Conservation (phyloP, 1,140 invertebrate genomes). For the Pogonognathellus flavescens region DNA sequence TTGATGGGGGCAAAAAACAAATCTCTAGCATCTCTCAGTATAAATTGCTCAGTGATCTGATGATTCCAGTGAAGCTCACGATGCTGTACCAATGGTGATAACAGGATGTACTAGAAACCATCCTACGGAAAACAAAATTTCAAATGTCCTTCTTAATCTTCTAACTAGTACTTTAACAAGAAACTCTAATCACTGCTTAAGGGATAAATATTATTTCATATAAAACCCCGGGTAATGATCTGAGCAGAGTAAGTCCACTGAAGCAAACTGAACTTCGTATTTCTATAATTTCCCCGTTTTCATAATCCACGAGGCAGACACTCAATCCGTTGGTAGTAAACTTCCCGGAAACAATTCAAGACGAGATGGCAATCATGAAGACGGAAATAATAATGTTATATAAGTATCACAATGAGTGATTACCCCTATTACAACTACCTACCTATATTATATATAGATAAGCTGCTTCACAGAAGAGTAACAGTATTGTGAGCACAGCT, state of each 20-base stretch:
- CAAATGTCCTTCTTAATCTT: neutral
- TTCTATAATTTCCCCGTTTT: neutral
- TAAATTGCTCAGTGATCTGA: conserved; percentile 11
- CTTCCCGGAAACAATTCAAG: too few relatives aligned
- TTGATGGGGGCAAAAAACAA: neutral
- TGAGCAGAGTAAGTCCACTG: neutral
- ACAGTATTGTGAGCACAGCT: too few relatives aligned
- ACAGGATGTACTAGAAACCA: conserved; percentile 21
- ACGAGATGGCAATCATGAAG: too few relatives aligned
- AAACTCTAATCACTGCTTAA: conserved; percentile 28
- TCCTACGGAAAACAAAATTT: neutral
- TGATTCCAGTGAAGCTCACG: neutral
- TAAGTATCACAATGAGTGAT: too few relatives aligned
- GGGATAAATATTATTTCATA: conserved; percentile 34
- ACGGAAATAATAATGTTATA: too few relatives aligned
- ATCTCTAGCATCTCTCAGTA: conserved; percentile 7
- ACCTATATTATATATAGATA: neutral
- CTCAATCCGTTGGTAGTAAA: neutral
- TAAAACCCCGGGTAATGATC: conserved; percentile 7
- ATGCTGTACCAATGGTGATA: neutral
- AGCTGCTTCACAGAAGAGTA: too few relatives aligned
- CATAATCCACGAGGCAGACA: conserved; percentile 3
- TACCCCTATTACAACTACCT: neutral
- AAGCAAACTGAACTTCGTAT: conserved; percentile 14
- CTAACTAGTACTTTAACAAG: neutral